A percentile compares a stretch with the other conserved stretches of the same genome.
Conservation (phyloP, 92 coral and sea anemone species). For the Palythoa heliodiscus region DNA sequence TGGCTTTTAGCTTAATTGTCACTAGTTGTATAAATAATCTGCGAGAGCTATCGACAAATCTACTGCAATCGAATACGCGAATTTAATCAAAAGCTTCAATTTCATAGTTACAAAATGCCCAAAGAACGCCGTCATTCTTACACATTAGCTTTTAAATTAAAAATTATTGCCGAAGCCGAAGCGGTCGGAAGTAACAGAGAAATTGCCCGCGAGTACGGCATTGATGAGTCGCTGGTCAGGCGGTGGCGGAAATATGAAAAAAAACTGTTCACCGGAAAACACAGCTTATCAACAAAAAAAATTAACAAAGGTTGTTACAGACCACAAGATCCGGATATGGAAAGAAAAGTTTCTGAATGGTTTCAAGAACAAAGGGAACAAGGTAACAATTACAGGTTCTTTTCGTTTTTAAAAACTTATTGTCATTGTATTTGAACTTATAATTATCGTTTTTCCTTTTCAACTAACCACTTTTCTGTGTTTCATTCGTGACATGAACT, state of each 20-base stretch:
- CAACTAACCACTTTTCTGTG: neutral
- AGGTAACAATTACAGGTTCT: neutral
- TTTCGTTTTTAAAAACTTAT: neutral
- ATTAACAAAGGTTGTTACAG: neutral
- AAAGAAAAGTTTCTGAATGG: neutral
- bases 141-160: too few species aligned
- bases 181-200: neutral
- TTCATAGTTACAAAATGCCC: too few species aligned
- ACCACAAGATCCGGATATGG: slow-evolving; percentile 1
- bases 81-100: too few species aligned
- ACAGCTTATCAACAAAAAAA: neutral
- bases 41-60: too few species aligned
- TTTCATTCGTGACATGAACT: neutral
- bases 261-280: neutral
- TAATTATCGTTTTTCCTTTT: neutral
- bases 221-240: neutral
- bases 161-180: too few species aligned
- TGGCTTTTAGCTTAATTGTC: too few species aligned
- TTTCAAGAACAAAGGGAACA: slow-evolving; percentile 21
- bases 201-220: neutral
- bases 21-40: too few species aligned
- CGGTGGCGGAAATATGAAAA: neutral
- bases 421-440: neutral
- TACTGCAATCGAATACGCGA: too few species aligned
- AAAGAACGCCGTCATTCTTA: too few species aligned